phyloP scores from a whole-genome alignment of 2,797 vertebrate species.

The Onychomys leucogaster region DNA sequence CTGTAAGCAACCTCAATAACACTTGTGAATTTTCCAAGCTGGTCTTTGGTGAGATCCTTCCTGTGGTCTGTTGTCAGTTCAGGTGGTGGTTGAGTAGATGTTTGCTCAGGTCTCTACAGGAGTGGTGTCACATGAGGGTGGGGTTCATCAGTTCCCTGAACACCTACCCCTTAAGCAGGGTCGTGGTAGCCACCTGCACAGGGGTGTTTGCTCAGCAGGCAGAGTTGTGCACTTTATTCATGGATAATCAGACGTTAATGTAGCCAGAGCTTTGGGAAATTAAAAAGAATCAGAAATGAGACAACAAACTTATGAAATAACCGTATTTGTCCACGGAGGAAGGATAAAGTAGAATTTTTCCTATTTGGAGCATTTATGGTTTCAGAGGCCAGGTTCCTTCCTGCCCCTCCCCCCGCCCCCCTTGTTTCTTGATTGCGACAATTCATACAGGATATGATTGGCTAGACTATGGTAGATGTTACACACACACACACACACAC shows the following conservation, averaged over 20 bases:
- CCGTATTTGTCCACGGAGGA: background rate
- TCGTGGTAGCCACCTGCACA: too few species aligned
- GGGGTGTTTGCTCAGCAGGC: background rate
- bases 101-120: background rate
- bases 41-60: background rate
- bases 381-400: background rate
- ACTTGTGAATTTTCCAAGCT: too few species aligned
- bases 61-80: background rate
- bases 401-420: rapidly evolving
- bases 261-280: background rate
- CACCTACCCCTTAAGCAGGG: background rate
- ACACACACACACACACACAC: too few species aligned
- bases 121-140: background rate
- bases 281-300: background rate
- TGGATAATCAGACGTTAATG: background rate
- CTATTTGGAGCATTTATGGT: constrained; percentile 20
- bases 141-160: too few species aligned
- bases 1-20: background rate
- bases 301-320: background rate
- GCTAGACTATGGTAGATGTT: background rate
- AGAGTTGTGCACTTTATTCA: background rate
- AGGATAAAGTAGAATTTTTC: constrained; percentile 19
- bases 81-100: background rate
- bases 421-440: background rate
- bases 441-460: background rate